Conservation (phyloP, 2,888 invertebrate species). For the Osmoderma eremita region DNA sequence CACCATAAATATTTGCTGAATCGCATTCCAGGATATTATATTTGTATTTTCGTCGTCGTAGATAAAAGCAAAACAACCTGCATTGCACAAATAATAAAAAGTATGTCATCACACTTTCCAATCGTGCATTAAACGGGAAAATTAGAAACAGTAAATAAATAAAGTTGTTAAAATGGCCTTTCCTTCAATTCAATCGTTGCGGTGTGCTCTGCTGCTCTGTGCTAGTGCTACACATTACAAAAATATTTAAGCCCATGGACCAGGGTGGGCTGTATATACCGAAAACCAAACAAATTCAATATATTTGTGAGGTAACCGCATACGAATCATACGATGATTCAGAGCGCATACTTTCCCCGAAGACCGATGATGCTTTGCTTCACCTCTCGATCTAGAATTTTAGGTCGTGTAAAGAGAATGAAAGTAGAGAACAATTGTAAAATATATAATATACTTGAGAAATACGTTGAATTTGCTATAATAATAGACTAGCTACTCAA, state of each 20-base stretch:
- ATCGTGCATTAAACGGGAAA: not conserved
- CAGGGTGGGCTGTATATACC: not conserved
- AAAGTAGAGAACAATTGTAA: not conserved
- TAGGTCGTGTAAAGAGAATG: not conserved
- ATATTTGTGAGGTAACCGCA: not conserved
- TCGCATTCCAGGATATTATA: conserved; percentile 6
- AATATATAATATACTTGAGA: too few relatives aligned
- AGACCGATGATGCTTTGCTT: too few relatives aligned
- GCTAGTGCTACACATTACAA: not conserved
- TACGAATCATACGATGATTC: conserved; percentile 1
- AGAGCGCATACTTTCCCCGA: not conserved
- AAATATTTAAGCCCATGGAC: conserved; percentile 8
- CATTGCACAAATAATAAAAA: too few relatives aligned
- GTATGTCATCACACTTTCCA: not conserved
- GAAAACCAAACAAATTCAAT: not conserved
- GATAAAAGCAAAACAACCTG: conserved; percentile 1
- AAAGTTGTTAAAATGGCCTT: not conserved
- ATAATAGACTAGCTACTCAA: conserved; percentile 1
- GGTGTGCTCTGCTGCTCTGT: too few relatives aligned
- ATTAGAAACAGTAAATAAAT: not conserved
- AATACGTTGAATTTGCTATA: too few relatives aligned
- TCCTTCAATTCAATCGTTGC: not conserved
- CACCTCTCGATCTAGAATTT: not conserved
- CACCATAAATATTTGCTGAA: conserved; percentile 18
- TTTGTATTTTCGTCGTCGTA: not conserved